Conservation (phyloP, 2,113 vertebrate species). For the Rhinopithecus roxellana region DNA sequence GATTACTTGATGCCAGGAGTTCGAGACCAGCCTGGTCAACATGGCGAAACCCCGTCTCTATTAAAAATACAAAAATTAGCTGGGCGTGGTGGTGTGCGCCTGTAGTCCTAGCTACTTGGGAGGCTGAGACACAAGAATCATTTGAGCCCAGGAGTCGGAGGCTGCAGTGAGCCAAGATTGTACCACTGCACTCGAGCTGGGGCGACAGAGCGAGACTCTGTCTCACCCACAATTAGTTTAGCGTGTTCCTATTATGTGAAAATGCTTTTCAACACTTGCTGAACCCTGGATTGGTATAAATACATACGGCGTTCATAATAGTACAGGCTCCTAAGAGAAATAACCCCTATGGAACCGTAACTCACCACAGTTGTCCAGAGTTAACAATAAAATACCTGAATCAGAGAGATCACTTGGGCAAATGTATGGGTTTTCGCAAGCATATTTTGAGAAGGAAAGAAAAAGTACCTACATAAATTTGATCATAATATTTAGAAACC, state of each 20-base stretch:
- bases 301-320: neutral
- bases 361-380: neutral
- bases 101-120: too few relatives aligned
- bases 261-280: slow-evolving; percentile 2
- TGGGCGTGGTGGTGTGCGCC: too few relatives aligned
- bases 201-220: neutral
- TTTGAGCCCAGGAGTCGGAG: too few relatives aligned
- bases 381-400: neutral
- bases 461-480: neutral
- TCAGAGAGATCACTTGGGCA: neutral
- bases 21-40: too few relatives aligned
- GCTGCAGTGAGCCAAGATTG: too few relatives aligned
- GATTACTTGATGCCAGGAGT: too few relatives aligned
- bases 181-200: too few relatives aligned
- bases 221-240: neutral
- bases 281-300: neutral
- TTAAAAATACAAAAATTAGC: too few relatives aligned
- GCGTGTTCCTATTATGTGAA: slow-evolving; percentile 22
- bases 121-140: too few relatives aligned
- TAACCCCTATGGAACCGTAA: neutral
- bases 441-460: slow-evolving; percentile 29
- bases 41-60: too few relatives aligned
- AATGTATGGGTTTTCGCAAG: slow-evolving; percentile 29
- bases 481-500: slow-evolving; percentile 33
- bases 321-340: slow-evolving; percentile 25